phyloP scores from a whole-genome alignment of 2,888 invertebrate genomes.

The Prostheceraeus crozeri region DNA sequence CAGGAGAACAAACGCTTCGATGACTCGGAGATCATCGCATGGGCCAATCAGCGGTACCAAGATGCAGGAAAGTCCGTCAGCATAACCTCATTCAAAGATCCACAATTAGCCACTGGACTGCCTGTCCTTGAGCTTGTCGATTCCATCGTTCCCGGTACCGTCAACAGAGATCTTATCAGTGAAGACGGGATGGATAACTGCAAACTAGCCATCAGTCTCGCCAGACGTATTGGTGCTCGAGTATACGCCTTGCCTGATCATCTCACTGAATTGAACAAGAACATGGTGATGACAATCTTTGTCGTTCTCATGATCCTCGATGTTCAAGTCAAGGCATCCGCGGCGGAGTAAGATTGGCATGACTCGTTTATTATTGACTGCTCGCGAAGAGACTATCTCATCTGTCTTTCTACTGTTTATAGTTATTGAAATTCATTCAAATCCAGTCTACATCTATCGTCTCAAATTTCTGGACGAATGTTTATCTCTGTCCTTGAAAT shows the following conservation, averaged over 20 bases:
- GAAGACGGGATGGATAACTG: constrained; percentile 21
- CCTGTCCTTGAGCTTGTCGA: constrained; percentile 91
- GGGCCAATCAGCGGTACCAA: constrained; percentile 79
- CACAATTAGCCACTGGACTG: constrained; percentile 75
- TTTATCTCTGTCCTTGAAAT: no score
- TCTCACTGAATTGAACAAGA: constrained; percentile 23
- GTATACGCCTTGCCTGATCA: constrained; percentile 36
- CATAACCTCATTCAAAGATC: constrained; percentile 63
- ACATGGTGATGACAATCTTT: constrained; percentile 37
- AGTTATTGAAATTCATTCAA: no score
- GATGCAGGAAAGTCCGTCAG: constrained; percentile 55
- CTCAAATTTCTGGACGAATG: no score
- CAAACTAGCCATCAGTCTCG: constrained; percentile 27
- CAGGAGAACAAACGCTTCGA: constrained; percentile 65
- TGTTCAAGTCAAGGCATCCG: constrained; percentile 16
- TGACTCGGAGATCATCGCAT: constrained; percentile 88
- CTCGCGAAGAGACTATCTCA: no score
- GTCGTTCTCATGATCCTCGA: constrained; percentile 36
- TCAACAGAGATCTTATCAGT: constrained; percentile 23
- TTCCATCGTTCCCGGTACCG: constrained; percentile 71
- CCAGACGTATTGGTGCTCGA: constrained; percentile 35
- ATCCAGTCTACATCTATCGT: no score
- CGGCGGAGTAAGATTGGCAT: no score
- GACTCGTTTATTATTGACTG: no score
- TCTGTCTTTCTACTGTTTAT: no score